Percentiles rank a stretch among this genome's conserved stretches.
Evolutionary conservation across 2,113 vertebrate species (phyloP).

Genomic region (Rhabdornis inornatus): DNA sequence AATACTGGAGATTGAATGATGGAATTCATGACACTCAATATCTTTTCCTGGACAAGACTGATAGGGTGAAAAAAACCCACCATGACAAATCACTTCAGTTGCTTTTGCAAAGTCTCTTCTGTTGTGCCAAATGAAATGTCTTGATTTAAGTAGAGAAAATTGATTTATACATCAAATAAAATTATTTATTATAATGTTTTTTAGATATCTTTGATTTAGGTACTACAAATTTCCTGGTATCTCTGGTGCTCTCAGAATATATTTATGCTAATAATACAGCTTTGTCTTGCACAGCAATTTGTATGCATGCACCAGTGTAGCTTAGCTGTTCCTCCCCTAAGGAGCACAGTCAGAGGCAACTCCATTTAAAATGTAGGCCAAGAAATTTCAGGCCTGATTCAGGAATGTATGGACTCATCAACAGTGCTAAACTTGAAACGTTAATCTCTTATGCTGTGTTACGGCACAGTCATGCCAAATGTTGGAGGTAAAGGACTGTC

Average conservation of each 20-base stretch:
- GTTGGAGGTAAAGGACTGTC: not conserved
- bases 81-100: not conserved
- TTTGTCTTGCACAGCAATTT: not conserved
- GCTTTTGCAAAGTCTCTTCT: not conserved
- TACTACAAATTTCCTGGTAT: not conserved
- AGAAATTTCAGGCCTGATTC: conserved; percentile 43
- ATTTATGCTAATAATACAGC: not conserved
- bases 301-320: not conserved
- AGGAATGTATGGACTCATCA: conserved; percentile 34
- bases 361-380: conserved; percentile 43
- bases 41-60: not conserved
- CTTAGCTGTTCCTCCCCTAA: not conserved
- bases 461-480: not conserved
- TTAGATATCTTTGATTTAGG: not conserved
- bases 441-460: conserved; percentile 13
- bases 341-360: conserved; percentile 3
- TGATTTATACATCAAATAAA: not conserved
- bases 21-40: not conserved
- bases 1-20: not conserved
- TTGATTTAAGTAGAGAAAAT: not conserved
- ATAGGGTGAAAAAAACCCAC: not conserved
- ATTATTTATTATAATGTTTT: not conserved
- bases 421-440: not conserved
- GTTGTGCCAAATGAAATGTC: not conserved
- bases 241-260: not conserved